A percentile compares a stretch with the other conserved stretches of the same genome.
Conservation (phyloP, 53 echinoderm and acorn worm species). For the Antedon mediterranea region DNA sequence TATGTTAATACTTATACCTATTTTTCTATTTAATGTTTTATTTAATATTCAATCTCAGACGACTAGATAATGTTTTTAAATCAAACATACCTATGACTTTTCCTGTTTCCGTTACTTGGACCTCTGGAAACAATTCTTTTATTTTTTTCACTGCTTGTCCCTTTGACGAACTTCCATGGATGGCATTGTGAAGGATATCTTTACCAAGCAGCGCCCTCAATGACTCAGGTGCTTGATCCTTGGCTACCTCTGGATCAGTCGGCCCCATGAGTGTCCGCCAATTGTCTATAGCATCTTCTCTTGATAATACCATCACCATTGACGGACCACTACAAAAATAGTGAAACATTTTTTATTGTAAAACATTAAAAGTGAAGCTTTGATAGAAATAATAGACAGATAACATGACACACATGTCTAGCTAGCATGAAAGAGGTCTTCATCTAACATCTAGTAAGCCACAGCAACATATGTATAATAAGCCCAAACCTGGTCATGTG, state of each 20-base stretch:
- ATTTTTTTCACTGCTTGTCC: slow-evolving; percentile 55
- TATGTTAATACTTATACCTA: too few relatives aligned
- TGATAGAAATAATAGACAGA: too few relatives aligned
- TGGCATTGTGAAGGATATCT: slow-evolving; percentile 71
- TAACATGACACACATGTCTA: too few relatives aligned
- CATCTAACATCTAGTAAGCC: too few relatives aligned
- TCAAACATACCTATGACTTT: slow-evolving; percentile 37
- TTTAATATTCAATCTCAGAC: too few relatives aligned
- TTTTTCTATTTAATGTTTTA: too few relatives aligned
- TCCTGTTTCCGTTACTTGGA: slow-evolving; percentile 42
- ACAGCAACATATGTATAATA: not conserved
- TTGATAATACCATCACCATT: slow-evolving; percentile 69
- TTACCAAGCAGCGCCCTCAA: slow-evolving; percentile 81
- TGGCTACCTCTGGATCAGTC: slow-evolving; percentile 70
- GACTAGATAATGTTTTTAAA: too few relatives aligned
- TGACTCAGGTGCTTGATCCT: slow-evolving; percentile 85
- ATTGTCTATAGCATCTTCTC: slow-evolving; percentile 74
- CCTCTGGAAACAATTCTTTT: slow-evolving; percentile 60
- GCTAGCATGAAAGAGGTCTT: too few relatives aligned
- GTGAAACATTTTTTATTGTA: too few relatives aligned
- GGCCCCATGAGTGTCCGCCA: slow-evolving; percentile 89
- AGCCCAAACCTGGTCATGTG: slow-evolving; percentile 66
- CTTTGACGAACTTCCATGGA: slow-evolving; percentile 65
- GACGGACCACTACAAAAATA: slow-evolving; percentile 59
- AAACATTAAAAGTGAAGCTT: too few relatives aligned